Evolutionary conservation across 2,113 vertebrate genomes (phyloP).

Genomic region (Poecilia latipinna): DNA sequence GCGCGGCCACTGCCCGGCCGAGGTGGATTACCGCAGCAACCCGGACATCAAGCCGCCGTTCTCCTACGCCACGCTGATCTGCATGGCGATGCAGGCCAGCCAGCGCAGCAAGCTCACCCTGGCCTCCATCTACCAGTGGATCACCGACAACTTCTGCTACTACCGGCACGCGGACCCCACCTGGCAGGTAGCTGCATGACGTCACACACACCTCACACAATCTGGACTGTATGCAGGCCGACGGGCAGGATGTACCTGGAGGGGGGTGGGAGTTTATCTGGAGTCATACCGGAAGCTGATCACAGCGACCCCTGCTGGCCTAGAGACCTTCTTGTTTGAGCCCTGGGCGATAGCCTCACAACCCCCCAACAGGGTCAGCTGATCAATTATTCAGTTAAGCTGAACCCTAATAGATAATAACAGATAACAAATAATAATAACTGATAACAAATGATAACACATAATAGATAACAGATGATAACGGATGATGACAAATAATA

Average conservation of each 20-base stretch:
- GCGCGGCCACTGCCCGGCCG: conserved; percentile 84
- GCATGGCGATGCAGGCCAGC: conserved; percentile 96
- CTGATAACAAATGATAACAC: no score
- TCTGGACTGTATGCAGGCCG: background rate
- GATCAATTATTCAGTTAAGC: no score
- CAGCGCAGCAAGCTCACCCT: conserved; percentile 92
- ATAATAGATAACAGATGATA: no score
- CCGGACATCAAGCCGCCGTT: conserved; percentile 90
- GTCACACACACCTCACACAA: background rate
- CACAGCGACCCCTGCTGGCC: background rate
- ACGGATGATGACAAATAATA: no score
- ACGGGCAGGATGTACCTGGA: background rate
- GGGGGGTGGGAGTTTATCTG: conserved; percentile 19
- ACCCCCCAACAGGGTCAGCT: no score
- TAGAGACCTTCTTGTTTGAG: background rate
- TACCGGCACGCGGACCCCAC: conserved; percentile 93
- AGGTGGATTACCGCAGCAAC: conserved; percentile 91
- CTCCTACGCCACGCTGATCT: conserved; percentile 94
- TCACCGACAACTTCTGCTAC: conserved; percentile 97
- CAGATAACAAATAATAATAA: no score
- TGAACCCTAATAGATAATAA: no score
- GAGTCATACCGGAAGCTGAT: no score
- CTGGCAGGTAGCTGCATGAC: conserved; percentile 83
- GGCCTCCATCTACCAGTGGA: conserved; percentile 96
- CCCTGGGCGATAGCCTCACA: no score